phyloP scores from a whole-genome alignment of 2,113 vertebrate genomes.

The Sylvilagus bachmani region DNA sequence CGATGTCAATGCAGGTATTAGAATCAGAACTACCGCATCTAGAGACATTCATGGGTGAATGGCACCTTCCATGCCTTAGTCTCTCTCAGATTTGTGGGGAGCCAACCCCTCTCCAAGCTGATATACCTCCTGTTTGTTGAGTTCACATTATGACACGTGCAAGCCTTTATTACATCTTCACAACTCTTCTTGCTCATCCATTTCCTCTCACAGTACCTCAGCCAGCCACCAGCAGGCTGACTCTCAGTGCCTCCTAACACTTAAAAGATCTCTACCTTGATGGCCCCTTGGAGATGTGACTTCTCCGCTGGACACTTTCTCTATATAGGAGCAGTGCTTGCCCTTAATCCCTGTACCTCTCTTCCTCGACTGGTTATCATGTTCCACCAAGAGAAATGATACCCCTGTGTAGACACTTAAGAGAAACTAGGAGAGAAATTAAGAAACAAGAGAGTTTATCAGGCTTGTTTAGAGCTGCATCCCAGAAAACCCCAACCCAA shows the following conservation, averaged over 20 bases:
- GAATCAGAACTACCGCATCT: neutral
- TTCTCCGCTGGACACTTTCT: neutral
- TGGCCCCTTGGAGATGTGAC: neutral
- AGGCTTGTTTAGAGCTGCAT: too few relatives aligned
- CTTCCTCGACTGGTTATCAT: neutral
- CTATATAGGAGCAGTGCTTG: neutral
- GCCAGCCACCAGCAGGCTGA: neutral
- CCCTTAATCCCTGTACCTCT: neutral
- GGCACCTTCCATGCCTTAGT: neutral
- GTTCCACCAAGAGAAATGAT: neutral
- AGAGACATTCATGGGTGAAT: neutral
- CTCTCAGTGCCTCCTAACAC: neutral
- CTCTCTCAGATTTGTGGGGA: neutral
- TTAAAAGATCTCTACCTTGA: neutral
- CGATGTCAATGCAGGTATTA: neutral
- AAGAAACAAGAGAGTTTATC: too few relatives aligned
- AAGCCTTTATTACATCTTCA: conserved; percentile 66
- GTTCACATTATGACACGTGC: conserved; percentile 58
- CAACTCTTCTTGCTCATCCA: neutral
- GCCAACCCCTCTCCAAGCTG: neutral
- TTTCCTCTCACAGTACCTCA: neutral
- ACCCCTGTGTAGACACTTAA: too few relatives aligned
- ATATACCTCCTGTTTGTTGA: neutral
- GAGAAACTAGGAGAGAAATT: too few relatives aligned
- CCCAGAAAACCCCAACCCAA: too few relatives aligned